A percentile compares a stretch with the other conserved stretches of the same genome.
These are phyloP conservation scores for Emydocephalus ijimae DNA, from an alignment of 2,113 vertebrate species.

Conservation along the genomic window DNA sequence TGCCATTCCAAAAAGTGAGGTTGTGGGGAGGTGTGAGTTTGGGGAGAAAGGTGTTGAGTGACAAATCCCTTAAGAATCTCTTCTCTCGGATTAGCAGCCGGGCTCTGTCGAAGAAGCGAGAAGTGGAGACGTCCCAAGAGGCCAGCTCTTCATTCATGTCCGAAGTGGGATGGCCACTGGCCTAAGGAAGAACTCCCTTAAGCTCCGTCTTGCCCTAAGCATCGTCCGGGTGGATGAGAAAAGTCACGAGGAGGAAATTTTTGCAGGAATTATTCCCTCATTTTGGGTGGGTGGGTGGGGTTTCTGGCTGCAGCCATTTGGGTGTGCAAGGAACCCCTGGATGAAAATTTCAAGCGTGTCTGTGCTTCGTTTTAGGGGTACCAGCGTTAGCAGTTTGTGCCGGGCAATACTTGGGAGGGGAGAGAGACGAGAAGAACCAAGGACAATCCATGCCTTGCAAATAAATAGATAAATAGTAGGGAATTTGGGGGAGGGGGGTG, in stretches of 20 bases:
- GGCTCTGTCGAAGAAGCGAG: neutral
- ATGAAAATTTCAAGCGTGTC: no score
- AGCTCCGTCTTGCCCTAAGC: neutral
- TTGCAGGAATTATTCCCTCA: neutral
- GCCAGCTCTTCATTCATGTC: neutral
- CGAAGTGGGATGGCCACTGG: neutral
- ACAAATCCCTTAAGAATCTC: neutral
- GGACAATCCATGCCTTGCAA: neutral
- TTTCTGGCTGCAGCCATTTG: neutral
- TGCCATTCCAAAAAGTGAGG: neutral
- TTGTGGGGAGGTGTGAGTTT: no score
- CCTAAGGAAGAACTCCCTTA: neutral
- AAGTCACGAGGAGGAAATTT: neutral
- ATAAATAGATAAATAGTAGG: conserved; percentile 15
- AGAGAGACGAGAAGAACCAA: neutral
- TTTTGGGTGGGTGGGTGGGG: neutral
- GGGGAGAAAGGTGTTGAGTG: no score
- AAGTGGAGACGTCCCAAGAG: neutral
- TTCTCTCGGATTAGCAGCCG: neutral
- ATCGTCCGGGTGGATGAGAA: neutral
- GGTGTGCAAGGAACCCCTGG: neutral
- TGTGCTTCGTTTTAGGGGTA: no score
- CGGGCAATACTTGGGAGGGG: neutral
- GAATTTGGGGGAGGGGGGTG: neutral
- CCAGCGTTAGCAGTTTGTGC: no score